phyloP scores from a whole-genome alignment of 1,140 invertebrate genomes.

The Philotrypesis tridentata region DNA sequence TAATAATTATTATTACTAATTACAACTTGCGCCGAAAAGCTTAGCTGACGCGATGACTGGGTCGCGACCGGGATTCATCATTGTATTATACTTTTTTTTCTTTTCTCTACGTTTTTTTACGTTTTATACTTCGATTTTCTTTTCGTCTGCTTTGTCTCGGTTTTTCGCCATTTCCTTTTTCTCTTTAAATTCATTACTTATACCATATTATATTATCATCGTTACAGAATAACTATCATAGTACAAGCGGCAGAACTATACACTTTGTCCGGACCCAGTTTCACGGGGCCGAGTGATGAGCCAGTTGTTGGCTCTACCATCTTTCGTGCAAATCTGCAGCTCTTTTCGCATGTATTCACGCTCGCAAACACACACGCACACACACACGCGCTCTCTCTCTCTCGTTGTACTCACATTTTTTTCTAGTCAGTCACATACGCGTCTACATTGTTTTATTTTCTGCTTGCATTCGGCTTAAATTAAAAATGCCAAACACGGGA shows the following conservation, averaged over 20 bases:
- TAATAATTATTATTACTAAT: constrained; percentile 72
- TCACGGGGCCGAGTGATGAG: constrained; percentile 53
- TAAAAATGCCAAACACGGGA: constrained; percentile 37
- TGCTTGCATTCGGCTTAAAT: constrained; percentile 33
- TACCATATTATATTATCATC: constrained; percentile 68
- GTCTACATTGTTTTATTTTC: constrained; percentile 39
- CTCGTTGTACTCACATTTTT: constrained; percentile 39
- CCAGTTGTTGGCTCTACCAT: constrained; percentile 54
- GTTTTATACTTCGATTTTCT: constrained; percentile 40
- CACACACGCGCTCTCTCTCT: too few relatives aligned
- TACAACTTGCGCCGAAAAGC: constrained; percentile 65
- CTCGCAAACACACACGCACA: too few relatives aligned
- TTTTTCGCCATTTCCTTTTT: too few relatives aligned
- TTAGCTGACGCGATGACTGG: constrained; percentile 62
- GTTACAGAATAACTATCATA: constrained; percentile 70
- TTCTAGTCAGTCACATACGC: constrained; percentile 36
- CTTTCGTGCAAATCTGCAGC: constrained; percentile 34
- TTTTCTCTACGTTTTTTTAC: constrained; percentile 47
- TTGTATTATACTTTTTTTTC: constrained; percentile 54
- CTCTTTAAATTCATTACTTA: constrained; percentile 59
- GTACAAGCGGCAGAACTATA: constrained; percentile 69
- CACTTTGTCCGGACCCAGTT: constrained; percentile 63
- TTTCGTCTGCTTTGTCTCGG: constrained; percentile 17
- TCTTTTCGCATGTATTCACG: constrained; percentile 10
- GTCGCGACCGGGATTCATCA: constrained; percentile 61